phyloP scores from a whole-genome alignment of 2,888 invertebrate species.

The Fabriciana adippe region DNA sequence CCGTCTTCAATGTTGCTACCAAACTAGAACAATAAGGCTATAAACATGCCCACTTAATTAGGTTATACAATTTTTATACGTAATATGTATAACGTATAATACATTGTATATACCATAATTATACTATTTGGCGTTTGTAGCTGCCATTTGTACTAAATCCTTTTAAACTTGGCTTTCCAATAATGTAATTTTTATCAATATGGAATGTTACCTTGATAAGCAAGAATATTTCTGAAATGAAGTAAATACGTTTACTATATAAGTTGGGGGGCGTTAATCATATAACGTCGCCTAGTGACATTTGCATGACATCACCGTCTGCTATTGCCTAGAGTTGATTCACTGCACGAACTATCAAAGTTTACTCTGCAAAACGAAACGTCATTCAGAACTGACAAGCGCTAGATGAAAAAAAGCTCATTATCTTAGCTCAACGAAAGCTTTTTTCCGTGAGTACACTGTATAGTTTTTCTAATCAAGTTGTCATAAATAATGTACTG shows the following conservation, averaged over 20 bases:
- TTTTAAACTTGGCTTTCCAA: too few species aligned
- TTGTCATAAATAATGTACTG: too few species aligned
- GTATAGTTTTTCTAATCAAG: too few species aligned
- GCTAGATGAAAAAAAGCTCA: constrained; percentile 15
- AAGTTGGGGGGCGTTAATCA: neutral
- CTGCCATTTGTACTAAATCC: too few species aligned
- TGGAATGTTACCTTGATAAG: neutral
- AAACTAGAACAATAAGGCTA: constrained; percentile 23
- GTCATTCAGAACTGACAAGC: constrained; percentile 18
- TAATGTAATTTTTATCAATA: too few species aligned
- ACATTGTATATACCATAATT: too few species aligned
- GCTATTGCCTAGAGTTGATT: constrained; percentile 23
- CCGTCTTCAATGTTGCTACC: constrained; percentile 21
- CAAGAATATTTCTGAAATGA: neutral
- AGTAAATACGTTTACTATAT: neutral
- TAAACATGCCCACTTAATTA: constrained; percentile 2
- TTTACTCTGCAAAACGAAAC: constrained; percentile 15
- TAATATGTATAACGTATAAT: too few species aligned
- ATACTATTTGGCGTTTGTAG: too few species aligned
- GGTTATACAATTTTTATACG: neutral
- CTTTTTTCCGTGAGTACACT: neutral
- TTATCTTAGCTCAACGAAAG: neutral
- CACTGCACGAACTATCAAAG: constrained; percentile 20
- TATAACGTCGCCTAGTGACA: constrained; percentile 19
- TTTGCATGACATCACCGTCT: constrained; percentile 33